Percentiles rank a stretch among this genome's conserved stretches.
These are phyloP conservation scores for Mesodorylaimus sp. DNA, from an alignment of 2,888 invertebrate genomes.

Conservation along the genomic window DNA sequence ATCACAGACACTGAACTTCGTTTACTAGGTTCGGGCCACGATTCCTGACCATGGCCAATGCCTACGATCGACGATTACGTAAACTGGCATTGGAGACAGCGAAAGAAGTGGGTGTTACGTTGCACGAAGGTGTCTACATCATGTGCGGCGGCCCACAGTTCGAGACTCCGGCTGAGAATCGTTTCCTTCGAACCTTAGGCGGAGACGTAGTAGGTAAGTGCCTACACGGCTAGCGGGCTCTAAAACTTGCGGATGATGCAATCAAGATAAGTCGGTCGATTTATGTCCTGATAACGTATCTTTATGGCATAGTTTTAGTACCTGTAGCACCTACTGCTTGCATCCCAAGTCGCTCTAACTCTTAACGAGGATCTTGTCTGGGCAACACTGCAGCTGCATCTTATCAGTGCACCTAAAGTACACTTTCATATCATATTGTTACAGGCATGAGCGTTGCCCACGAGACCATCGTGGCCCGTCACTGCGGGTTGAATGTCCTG, in stretches of 20 bases:
- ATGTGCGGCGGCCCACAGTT: constrained; percentile 77
- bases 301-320: too few species aligned
- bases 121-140: constrained; percentile 78
- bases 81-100: constrained; percentile 48
- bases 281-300: too few species aligned
- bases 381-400: too few species aligned
- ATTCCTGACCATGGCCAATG: constrained; percentile 76
- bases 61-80: constrained; percentile 56
- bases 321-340: too few species aligned
- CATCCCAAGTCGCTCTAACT: too few species aligned
- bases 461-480: constrained; percentile 73
- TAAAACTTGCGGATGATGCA: too few species aligned
- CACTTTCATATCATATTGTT: too few species aligned
- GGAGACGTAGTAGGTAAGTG: constrained; percentile 38
- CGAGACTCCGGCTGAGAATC: constrained; percentile 81
- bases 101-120: constrained; percentile 15
- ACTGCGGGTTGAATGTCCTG: constrained; percentile 61
- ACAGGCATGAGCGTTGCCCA: constrained; percentile 53
- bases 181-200: constrained; percentile 48
- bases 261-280: too few species aligned
- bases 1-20: too few species aligned
- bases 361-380: too few species aligned
- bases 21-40: constrained; percentile 80
- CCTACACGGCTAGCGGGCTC: too few species aligned
- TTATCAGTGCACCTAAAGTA: too few species aligned